Evolutionary conservation across 2,797 vertebrate species (phyloP).

Genomic region (Pyrocephalus nanus): DNA sequence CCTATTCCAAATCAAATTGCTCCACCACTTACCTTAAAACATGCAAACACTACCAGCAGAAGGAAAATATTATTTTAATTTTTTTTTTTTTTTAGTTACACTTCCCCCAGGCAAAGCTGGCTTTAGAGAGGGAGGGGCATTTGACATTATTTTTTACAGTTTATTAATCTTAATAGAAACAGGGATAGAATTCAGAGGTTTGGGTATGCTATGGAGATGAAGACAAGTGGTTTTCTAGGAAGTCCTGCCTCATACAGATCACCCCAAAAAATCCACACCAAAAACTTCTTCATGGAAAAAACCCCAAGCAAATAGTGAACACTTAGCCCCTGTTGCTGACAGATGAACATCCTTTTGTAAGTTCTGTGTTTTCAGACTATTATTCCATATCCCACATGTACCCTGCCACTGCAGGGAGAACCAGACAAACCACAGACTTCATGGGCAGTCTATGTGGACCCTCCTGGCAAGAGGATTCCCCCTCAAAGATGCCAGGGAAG

Average conservation of each 20-base stretch:
- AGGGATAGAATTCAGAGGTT: neutral
- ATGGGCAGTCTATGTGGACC: fast-evolving
- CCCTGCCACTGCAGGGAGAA: neutral
- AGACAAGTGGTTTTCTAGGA: neutral
- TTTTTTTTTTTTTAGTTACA: neutral
- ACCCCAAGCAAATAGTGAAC: neutral
- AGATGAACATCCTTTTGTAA: neutral
- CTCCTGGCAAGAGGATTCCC: neutral
- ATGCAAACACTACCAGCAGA: neutral
- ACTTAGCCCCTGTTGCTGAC: neutral
- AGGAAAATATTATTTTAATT: neutral
- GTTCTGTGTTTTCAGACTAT: fast-evolving
- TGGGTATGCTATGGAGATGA: neutral
- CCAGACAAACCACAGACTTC: neutral
- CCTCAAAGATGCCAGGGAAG: neutral
- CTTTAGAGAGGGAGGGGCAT: neutral
- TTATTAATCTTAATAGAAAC: neutral
- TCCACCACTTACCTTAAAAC: neutral
- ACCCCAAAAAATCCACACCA: neutral
- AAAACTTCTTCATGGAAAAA: neutral
- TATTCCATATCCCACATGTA: neutral
- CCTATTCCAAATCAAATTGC: neutral
- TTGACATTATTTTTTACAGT: neutral
- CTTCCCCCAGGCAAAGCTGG: neutral
- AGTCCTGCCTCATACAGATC: neutral